These are phyloP conservation scores for Catostylus mosaicus DNA, from an alignment of 30 jellyfish, hydroid and myxozoan genomes.

Conservation along the genomic window DNA sequence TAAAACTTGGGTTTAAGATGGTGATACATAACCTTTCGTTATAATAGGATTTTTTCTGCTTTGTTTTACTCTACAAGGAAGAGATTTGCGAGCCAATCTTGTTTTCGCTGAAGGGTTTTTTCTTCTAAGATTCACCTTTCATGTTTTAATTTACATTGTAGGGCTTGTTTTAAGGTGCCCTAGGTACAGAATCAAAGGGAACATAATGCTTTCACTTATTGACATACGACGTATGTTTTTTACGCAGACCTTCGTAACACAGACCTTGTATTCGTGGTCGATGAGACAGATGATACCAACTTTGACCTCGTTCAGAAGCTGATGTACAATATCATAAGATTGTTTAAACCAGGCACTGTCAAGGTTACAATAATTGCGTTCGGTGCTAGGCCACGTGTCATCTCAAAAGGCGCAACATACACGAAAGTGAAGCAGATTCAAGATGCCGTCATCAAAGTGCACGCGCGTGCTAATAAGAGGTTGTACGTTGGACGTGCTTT, in stretches of 20 bases:
- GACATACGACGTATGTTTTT: too few species aligned
- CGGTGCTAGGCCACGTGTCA: slow-evolving; percentile 55
- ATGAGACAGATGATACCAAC: slow-evolving; percentile 79
- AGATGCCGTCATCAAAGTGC: slow-evolving; percentile 40
- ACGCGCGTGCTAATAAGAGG: slow-evolving; percentile 59
- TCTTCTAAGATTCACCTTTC: too few species aligned
- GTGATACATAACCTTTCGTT: too few species aligned
- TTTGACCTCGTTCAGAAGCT: slow-evolving; percentile 77
- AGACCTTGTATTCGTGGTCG: slow-evolving; percentile 76
- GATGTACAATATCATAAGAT: slow-evolving; percentile 66
- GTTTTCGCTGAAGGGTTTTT: too few species aligned
- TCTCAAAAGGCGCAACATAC: slow-evolving; percentile 40
- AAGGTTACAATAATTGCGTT: slow-evolving; percentile 59
- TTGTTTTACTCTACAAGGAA: too few species aligned
- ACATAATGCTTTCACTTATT: too few species aligned
- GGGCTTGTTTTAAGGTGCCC: too few species aligned
- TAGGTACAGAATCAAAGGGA: too few species aligned
- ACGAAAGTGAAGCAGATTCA: slow-evolving; percentile 49
- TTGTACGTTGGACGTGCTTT: slow-evolving; percentile 60
- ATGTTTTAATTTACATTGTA: too few species aligned
- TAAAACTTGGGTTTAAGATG: too few species aligned
- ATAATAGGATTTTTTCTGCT: too few species aligned
- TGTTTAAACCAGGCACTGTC: slow-evolving; percentile 62
- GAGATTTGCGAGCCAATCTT: too few species aligned
- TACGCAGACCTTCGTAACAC: slow-evolving; percentile 41